Percentiles rank a stretch among this genome's conserved stretches.
phyloP scores from a whole-genome alignment of 2,797 vertebrate species.

The Lemur catta region DNA sequence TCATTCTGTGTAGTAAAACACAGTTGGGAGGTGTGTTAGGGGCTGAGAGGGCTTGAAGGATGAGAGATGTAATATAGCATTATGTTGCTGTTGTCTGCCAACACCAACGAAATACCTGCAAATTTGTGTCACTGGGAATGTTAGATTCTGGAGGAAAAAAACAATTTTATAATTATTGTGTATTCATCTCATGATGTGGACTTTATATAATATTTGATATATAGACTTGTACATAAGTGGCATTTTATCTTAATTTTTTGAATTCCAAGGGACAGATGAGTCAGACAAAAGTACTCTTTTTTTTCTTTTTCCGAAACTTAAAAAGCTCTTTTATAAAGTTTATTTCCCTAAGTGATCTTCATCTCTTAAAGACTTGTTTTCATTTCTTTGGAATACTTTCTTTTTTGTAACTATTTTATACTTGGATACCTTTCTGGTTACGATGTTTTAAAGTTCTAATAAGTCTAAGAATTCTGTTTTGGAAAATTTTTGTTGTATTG shows the following conservation, averaged over 20 bases:
- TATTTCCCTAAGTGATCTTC: not conserved
- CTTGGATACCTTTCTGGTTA: not conserved
- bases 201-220: not conserved
- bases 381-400: not conserved
- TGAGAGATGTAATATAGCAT: not conserved
- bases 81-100: conserved; percentile 13
- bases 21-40: not conserved
- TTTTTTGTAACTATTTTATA: not conserved
- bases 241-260: conserved; percentile 21
- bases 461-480: not conserved
- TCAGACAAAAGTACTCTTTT: not conserved
- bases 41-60: not conserved
- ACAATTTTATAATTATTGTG: not conserved
- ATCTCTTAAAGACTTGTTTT: not conserved
- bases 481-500: not conserved
- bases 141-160: not conserved
- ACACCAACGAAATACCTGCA: not conserved
- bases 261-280: not conserved
- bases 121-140: not conserved
- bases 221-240: not conserved
- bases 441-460: conserved; percentile 17
- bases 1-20: not conserved
- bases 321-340: not conserved
- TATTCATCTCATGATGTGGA: not conserved
- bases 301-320: not conserved